phyloP scores from a whole-genome alignment of 2,113 vertebrate genomes.

The Leuciscus idus region DNA sequence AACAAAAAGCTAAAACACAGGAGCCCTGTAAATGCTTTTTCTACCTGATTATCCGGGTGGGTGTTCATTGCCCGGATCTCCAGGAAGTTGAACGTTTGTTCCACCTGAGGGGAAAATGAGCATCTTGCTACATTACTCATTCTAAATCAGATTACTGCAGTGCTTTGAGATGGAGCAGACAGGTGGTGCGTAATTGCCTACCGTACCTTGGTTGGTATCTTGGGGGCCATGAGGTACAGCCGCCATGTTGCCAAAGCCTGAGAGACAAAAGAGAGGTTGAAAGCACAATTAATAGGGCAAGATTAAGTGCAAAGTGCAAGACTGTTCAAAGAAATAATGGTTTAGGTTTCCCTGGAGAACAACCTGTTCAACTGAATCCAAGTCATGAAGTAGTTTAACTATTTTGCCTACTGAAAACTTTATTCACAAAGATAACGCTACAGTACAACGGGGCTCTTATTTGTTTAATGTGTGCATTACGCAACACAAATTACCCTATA shows the following conservation, averaged over 20 bases:
- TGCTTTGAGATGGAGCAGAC: neutral
- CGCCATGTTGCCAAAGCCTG: conserved; percentile 85
- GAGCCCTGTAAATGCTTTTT: neutral
- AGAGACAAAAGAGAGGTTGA: conserved; percentile 60
- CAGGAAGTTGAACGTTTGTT: conserved; percentile 80
- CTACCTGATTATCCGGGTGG: conserved; percentile 76
- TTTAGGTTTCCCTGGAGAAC: neutral
- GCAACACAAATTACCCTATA: neutral
- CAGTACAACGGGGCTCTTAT: neutral
- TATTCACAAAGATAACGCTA: neutral
- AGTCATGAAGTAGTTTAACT: neutral
- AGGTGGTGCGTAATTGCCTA: neutral
- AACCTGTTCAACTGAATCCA: neutral
- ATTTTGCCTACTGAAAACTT: neutral
- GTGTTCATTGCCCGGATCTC: conserved; percentile 80
- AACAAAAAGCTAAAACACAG: neutral
- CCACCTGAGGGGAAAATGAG: conserved; percentile 65
- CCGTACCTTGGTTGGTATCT: conserved; percentile 86
- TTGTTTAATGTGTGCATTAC: neutral
- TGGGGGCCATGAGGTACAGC: conserved; percentile 86
- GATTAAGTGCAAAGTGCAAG: conserved; percentile 65
- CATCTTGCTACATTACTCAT: neutral
- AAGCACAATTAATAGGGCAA: conserved; percentile 66
- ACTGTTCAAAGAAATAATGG: neutral
- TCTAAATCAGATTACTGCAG: neutral